Base-by-base conservation (phyloP, 2,113 vertebrate species). In the Athene noctua region DNA sequence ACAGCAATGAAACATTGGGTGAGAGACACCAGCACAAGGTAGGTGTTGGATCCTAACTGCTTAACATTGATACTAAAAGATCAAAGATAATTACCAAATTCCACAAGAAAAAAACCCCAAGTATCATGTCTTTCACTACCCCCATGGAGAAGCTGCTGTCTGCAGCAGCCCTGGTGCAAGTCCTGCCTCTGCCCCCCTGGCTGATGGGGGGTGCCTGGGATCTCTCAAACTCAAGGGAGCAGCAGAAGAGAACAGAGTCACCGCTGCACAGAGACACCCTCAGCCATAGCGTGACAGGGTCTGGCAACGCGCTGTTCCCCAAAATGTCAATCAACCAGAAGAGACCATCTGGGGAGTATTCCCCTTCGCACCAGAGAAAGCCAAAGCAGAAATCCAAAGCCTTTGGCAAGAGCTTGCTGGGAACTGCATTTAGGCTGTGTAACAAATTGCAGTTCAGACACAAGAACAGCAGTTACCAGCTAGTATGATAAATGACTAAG, bases 241-340 rank as follows among this genome's bases (percentile, higher is more conserved):
- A 32, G 13, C 23, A 70, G 27, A 29, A n/a, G 10, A 67, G 5
- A 8, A 10, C 11, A 44, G 11, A 44, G 10, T 2, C 46, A 27
- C 11, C 1, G 2, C 30, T 11, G 18, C 5, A 19, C 6, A n/a
- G 11, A 8, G 22, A 40, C 2, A 8, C 15, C 29, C 38, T 34
- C 10, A 21, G 40, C 46, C 32, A 1, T 6, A 38, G 27, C 0
- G 2, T 1, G 15, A 29, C 6, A 7, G 21, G 6, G 2, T 13
- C 44, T 46, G 6, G 15, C 34, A 21, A 25, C 11, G 6, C 13
- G 10, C 47, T 17, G 6, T 13, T 19, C n/a, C 65, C 32, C 4
- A 12, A 61, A 38, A 5, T 6, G 3, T 4, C 3, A 9, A 15
- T 32, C 13, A n/a, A 15, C 17, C 11, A 3, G 17, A 49, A n/a